Conservation (phyloP, 2,888 invertebrate species). For the Drosophila algonquin region DNA sequence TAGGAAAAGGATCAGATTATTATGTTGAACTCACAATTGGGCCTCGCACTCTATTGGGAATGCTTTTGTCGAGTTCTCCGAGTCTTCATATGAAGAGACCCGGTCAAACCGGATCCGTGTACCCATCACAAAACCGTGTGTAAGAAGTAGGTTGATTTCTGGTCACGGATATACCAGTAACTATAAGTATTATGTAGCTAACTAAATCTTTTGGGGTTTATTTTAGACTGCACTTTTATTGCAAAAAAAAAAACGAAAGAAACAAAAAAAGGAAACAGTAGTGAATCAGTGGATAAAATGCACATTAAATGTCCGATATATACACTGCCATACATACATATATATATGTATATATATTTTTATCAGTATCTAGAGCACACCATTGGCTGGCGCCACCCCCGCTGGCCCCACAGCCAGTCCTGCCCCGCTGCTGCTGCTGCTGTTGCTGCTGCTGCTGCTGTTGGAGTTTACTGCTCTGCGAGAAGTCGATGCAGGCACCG, state of each 20-base stretch:
- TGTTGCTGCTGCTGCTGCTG: conserved; percentile 37
- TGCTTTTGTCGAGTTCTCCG: too few relatives aligned
- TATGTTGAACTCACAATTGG: too few relatives aligned
- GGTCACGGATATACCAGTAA: neutral
- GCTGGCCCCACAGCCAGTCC: conserved; percentile 26
- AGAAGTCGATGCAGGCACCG: conserved; percentile 84
- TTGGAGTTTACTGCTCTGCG: conserved; percentile 81
- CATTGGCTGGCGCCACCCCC: conserved; percentile 29
- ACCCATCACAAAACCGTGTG: too few relatives aligned
- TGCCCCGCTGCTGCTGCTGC: conserved; percentile 37
- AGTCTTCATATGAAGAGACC: neutral
- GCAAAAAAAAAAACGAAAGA: conserved; percentile 44
- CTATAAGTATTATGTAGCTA: neutral
- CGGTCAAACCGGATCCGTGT: neutral
- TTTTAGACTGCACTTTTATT: conserved; percentile 51
- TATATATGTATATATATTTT: neutral
- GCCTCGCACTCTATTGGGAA: too few relatives aligned
- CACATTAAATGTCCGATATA: conserved; percentile 45
- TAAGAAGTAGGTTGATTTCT: too few relatives aligned
- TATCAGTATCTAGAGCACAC: conserved; percentile 34
- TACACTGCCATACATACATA: conserved; percentile 23
- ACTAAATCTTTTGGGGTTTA: neutral
- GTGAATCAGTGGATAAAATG: conserved; percentile 42
- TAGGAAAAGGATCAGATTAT: too few relatives aligned
- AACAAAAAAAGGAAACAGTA: conserved; percentile 12